These are phyloP conservation scores for Steinernema scapterisci DNA, from an alignment of 2,888 invertebrate species.

Conservation along the genomic window DNA sequence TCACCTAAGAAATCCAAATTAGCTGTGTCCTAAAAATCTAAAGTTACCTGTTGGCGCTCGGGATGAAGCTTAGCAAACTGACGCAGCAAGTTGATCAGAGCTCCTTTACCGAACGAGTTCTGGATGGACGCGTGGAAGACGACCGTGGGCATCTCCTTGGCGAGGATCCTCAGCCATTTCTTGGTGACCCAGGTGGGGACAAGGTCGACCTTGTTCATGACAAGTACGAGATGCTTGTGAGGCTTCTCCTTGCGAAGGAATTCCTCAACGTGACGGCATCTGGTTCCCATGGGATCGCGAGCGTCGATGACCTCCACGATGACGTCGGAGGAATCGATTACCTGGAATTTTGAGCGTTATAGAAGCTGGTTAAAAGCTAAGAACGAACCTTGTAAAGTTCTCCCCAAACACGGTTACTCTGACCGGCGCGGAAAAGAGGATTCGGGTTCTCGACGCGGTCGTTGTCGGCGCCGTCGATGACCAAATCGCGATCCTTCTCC, in stretches of 20 bases:
- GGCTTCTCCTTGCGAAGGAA: slow-evolving; percentile 87
- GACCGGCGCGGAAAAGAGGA: slow-evolving; percentile 92
- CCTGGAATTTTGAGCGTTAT: slow-evolving; percentile 65
- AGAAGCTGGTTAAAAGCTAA: slow-evolving; percentile 1
- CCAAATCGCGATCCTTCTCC: slow-evolving; percentile 81
- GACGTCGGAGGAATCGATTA: slow-evolving; percentile 95
- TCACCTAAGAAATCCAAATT: slow-evolving; percentile 74
- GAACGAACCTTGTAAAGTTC: slow-evolving; percentile 88
- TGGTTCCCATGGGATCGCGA: slow-evolving; percentile 92
- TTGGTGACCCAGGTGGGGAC: slow-evolving; percentile 98
- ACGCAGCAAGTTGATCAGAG: slow-evolving; percentile 89
- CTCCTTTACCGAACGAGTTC: slow-evolving; percentile 97
- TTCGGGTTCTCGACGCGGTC: slow-evolving; percentile 82
- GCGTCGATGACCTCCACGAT: slow-evolving; percentile 93
- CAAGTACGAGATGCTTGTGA: slow-evolving; percentile 94
- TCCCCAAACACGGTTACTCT: slow-evolving; percentile 97
- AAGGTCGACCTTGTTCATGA: slow-evolving; percentile 86
- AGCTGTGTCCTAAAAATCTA: background rate
- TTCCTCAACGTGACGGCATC: slow-evolving; percentile 88
- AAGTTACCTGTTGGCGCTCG: slow-evolving; percentile 82
- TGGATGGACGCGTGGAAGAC: slow-evolving; percentile 98
- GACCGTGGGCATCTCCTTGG: slow-evolving; percentile 91
- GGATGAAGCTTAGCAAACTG: slow-evolving; percentile 92
- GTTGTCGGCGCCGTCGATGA: slow-evolving; percentile 74
- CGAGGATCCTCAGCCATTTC: slow-evolving; percentile 92